Evolutionary conservation across 2,797 vertebrate species (phyloP).

Genomic region (Pogonophryne albipinna): DNA sequence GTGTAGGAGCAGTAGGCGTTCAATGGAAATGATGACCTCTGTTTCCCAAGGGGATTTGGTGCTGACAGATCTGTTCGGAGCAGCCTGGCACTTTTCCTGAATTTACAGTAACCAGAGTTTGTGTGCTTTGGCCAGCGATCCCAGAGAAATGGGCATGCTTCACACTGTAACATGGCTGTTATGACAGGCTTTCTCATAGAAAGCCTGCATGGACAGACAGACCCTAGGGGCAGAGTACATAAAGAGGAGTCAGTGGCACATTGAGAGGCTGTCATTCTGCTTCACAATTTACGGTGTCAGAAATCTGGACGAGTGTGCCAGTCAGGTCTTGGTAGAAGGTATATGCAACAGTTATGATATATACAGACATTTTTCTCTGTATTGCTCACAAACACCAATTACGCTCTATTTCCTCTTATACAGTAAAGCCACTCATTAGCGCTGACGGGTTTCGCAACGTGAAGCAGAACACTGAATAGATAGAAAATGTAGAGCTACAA

Average conservation of each 20-base stretch:
- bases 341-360: constrained; percentile 40
- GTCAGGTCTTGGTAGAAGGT: constrained; percentile 35
- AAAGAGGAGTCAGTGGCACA: constrained; percentile 57
- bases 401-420: constrained; percentile 76
- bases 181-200: constrained; percentile 69
- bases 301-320: constrained; percentile 37
- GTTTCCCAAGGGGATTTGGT: constrained; percentile 47
- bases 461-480: constrained; percentile 79
- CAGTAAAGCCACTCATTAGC: constrained; percentile 80
- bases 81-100: constrained; percentile 51
- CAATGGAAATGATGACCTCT: constrained; percentile 65
- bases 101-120: constrained; percentile 70
- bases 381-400: constrained; percentile 63
- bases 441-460: constrained; percentile 73
- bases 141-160: constrained; percentile 54
- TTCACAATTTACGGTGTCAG: constrained; percentile 45
- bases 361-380: constrained; percentile 54
- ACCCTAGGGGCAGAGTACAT: constrained; percentile 65
- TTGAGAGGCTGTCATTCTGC: constrained; percentile 45
- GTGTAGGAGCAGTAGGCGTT: constrained; percentile 57
- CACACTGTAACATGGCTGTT: constrained; percentile 62
- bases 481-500: constrained; percentile 66
- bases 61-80: constrained; percentile 59
- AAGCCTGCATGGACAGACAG: constrained; percentile 65
- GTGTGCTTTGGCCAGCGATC: constrained; percentile 66